Conservation (phyloP, 2,888 invertebrate species). For the Zele albiditarsus region DNA sequence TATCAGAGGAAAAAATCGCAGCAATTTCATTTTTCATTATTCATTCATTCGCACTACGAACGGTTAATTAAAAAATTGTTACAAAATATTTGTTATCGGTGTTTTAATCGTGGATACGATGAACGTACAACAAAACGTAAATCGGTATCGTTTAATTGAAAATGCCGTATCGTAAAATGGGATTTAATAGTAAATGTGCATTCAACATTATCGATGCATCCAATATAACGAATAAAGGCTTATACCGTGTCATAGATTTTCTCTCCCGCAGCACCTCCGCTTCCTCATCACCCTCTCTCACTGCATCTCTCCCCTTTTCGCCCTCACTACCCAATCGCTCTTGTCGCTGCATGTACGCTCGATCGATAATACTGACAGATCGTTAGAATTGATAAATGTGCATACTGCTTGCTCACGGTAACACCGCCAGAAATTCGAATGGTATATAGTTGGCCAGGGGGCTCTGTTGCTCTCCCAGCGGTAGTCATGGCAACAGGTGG, state of each 20-base stretch:
- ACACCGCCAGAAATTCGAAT: neutral
- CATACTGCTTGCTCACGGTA: neutral
- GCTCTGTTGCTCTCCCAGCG: neutral
- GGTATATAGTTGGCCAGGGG: neutral
- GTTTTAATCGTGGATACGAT: no score
- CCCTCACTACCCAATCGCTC: no score
- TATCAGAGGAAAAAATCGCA: neutral
- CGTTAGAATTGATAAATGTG: constrained; percentile 21
- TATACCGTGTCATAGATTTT: neutral
- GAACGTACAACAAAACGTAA: no score
- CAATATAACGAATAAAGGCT: neutral
- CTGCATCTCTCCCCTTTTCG: neutral
- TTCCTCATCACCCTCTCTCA: no score
- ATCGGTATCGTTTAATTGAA: constrained; percentile 10
- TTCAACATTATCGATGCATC: neutral
- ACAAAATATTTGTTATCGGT: no score
- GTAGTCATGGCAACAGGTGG: constrained; percentile 28
- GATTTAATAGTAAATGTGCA: neutral
- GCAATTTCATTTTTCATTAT: no score
- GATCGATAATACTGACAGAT: constrained; percentile 20
- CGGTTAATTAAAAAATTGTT: neutral
- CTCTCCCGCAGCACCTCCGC: no score
- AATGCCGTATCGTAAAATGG: constrained; percentile 2
- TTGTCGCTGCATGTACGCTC: neutral
- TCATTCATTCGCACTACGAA: constrained; percentile 1